Evolutionary conservation across 2,797 vertebrate genomes (phyloP), one percentile per base, ranked within the genome.

Genomic region (Columba guinea): DNA sequence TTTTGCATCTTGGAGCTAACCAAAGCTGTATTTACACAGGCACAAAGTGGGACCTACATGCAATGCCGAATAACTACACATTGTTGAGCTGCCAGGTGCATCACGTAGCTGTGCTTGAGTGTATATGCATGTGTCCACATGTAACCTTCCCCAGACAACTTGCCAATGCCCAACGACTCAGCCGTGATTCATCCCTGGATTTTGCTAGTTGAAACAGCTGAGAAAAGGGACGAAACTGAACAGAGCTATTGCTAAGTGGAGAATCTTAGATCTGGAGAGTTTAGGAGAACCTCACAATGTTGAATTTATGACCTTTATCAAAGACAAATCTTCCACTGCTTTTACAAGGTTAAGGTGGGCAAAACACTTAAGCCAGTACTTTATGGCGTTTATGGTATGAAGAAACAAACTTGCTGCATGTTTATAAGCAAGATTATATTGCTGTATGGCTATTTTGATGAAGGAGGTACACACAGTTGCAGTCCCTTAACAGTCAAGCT

Each of bases 101-200:
- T 39, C 78, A 60, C 1, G 1, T 44, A 59, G 35, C 30, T 37
- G 35, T 23, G 53, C 4, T 5, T 7, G 63, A 76, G 52, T 7
- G 11, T 52, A 23, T 12, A 35, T 1, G 13, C 39, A 21, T 0
- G 10, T 2, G 24, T 5, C 27, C 19, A 0, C 7, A 27, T 27
- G 62, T 20, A 65, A 35, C 13, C 27, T 71, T 65, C 51, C 46
- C 68, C 41, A 71, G 68, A 88, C 68, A 55, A 56, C 41, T 48
- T 58, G 26, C 17, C 46, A 35, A 2, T 26, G 77, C 32, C 56
- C 26, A 34, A 12, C 0, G 0, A 35, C 55, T 79, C 51, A 71
- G 37, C 10, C 13, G 1, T 11, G 84, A 82, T 52, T 73, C 69
- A 89, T 7, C 30, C n/a, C 56, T 52, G 44, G 70, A n/a, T 46